Evolutionary conservation across 2,888 invertebrate genomes (phyloP), one percentile per base, ranked within the genome.

Genomic region (Melikaiella ostensackeni): DNA sequence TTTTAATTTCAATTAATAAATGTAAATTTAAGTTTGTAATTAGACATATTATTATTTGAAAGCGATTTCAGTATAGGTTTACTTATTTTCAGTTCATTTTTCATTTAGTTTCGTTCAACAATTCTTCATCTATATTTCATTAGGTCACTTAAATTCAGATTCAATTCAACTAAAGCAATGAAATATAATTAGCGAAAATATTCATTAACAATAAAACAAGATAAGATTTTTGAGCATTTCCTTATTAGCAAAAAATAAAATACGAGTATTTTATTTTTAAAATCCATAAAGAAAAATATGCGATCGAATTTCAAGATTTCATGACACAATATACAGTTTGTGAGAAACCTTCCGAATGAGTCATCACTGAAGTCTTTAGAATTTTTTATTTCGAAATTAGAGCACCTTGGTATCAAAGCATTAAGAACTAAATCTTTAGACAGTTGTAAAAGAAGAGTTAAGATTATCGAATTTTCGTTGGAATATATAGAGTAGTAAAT

Each of bases 301-400:
- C 3, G 55, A n/a, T 9, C 9, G 9, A 55, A 55, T 11, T 2
- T 55, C 4, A 11, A 21, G 21, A 59, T 59, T 55, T 55, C 2
- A 55, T 55, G 7, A 55, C 55, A 55, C 2, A 55, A 55, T n/a
- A 50, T n/a, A n/a, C 13, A 21, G 21, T 21, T 21, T 21, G 21
- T 55, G 4, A 8, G 16, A 13, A 27, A 9, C 24, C 13, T 57
- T 57, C 11, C 13, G 16, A 57, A 16, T 57, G 59, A 59, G 24
- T 59, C 59, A 59, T 59, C 59, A 27, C 59, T 27, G 59, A 27
- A 59, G 27, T 27, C 59, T 59, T 27, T 6, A 59, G 59, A 59
- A 59, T 59, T 59, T 59, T 24, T 24, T 27, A 13, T 59, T 59
- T 59, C 59, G 27, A 59, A 59, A 59, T 59, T 27, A 59, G 59